Evolutionary conservation across 2,888 invertebrate genomes (phyloP), one percentile per base, ranked within the genome.

Genomic region (Archips xylosteana): DNA sequence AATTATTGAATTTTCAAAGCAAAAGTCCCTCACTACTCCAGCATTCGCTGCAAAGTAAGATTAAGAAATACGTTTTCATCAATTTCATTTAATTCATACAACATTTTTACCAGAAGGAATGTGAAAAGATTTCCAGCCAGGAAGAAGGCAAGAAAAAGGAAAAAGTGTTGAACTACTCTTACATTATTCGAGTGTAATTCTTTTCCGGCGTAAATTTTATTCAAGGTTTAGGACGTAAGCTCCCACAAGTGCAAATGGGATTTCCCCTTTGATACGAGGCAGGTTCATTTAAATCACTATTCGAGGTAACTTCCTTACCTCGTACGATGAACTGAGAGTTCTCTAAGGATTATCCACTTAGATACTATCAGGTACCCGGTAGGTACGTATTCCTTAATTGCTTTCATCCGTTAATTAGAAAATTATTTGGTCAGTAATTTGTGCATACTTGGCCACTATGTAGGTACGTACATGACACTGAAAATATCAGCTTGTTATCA

Each of bases 341-440:
- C 77, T 81, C 77, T 80, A 88, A 90, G 82, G 89, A 89, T 88
- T 89, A 87, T 85, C 85, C 84, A 86, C 87, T 85, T 82, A 77
- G 79, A 36, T 63, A 51, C 42, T 54, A 32, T n/a, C 42, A n/a
- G 54, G 34, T 63, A 13, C 34, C 12, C n/a, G 34, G 54, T 54
- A 34, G 1, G 57, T 64, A 59, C 57, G 36, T 59, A 32, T 57
- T 32, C 12, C 6, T 39, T 39, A 5, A 39, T 39, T 39, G 39
- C 4, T 39, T 6, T 39, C 6, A 39, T 39, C 32, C 3, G 3
- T 57, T 32, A 32, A 32, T 34, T 57, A 12, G 3, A 57, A 57
- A 57, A 32, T 57, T 32, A 32, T 57, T 32, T 12, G 12, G 3
- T 32, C 32, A 10, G 12, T 10, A 32, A 32, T 12, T 12, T 12